Evolutionary conservation across 2,113 vertebrate species (phyloP), one percentile per base, ranked within the genome.

Genomic region (Vicugna pacos): DNA sequence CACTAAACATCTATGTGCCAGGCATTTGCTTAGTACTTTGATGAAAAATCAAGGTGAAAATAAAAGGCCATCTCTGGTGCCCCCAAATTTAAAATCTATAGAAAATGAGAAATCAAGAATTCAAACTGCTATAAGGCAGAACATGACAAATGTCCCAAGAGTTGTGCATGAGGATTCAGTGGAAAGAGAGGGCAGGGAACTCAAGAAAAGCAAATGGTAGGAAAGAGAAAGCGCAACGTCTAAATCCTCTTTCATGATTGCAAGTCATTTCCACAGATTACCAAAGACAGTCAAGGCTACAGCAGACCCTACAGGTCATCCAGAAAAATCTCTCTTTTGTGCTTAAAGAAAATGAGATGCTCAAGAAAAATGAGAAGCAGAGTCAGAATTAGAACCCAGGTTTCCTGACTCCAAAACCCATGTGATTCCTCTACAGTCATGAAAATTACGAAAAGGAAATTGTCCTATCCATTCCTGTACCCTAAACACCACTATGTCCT

Each of bases 341-440:
- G 28, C 60, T 65, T 92, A 48, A 88, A 77, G 16, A 79, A 83
- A 89, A 24, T 32, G 54, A 90, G 46, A 22, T 35, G 86, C 30
- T 94, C 84, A 42, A 65, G 15, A 48, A 48, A 91, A 91, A 30
- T 72, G 22, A 89, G 64, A 15, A 50, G 20, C 58, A 83, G 32
- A 69, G 8, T 2, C n/a, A 46, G 8, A 91, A 85, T 54, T 77
- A 50, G n/a, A 89, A 81, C 28, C 46, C 24, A 76, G 28, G 38
- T 89, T 88, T 94, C 52, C 75, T 94, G 22, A 79, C 58, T 92
- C 48, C 24, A 54, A 91, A 94, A 76, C 5, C 54, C 91, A 8
- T 48, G 17, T 48, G 67, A 96, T 35, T 26, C 10, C 62, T 64
- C 38, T 75, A 48, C 2, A 91, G 30, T 89, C 54, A 91, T 69